These are phyloP conservation scores for Xestobium rufovillosum DNA, from an alignment of 2,888 invertebrate species.

Conservation along the genomic window DNA sequence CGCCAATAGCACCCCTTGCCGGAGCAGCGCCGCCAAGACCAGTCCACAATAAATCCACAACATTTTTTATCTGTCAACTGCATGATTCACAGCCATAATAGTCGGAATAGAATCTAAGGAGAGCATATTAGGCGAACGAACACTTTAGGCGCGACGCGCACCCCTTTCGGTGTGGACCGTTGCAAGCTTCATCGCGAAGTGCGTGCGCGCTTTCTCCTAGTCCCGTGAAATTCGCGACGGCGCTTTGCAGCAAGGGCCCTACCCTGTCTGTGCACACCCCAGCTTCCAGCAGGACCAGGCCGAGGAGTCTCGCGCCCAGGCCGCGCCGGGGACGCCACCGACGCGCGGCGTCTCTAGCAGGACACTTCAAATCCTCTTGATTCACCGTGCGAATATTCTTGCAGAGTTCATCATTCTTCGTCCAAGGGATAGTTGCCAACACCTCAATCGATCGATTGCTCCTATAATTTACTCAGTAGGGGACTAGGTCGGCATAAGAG, in stretches of 20 bases:
- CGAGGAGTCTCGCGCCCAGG: too few species aligned
- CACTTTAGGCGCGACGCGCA: constrained; percentile 30
- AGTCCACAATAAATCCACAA: constrained; percentile 41
- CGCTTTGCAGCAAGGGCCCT: constrained; percentile 29
- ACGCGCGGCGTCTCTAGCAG: constrained; percentile 18
- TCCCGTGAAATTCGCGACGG: constrained; percentile 30
- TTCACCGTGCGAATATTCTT: too few species aligned
- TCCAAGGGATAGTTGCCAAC: too few species aligned
- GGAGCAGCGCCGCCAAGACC: constrained; percentile 34
- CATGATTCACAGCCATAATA: constrained; percentile 42
- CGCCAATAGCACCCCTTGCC: constrained; percentile 30
- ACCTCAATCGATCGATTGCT: too few species aligned
- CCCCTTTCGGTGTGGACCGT: constrained; percentile 37
- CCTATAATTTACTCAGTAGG: too few species aligned
- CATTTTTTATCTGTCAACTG: constrained; percentile 40
- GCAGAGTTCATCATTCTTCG: too few species aligned
- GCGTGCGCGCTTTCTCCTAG: constrained; percentile 35
- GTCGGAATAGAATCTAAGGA: constrained; percentile 17
- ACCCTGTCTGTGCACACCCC: constrained; percentile 31
- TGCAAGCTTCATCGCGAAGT: constrained; percentile 38
- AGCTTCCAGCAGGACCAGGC: too few species aligned
- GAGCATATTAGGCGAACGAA: constrained; percentile 14
- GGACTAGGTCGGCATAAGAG: too few species aligned
- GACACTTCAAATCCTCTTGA: too few species aligned
- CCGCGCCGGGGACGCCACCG: constrained; percentile 13